Percentiles rank a stretch among this genome's conserved stretches.
phyloP scores from a whole-genome alignment of 2,113 vertebrate genomes.

The Petaurus breviceps region DNA sequence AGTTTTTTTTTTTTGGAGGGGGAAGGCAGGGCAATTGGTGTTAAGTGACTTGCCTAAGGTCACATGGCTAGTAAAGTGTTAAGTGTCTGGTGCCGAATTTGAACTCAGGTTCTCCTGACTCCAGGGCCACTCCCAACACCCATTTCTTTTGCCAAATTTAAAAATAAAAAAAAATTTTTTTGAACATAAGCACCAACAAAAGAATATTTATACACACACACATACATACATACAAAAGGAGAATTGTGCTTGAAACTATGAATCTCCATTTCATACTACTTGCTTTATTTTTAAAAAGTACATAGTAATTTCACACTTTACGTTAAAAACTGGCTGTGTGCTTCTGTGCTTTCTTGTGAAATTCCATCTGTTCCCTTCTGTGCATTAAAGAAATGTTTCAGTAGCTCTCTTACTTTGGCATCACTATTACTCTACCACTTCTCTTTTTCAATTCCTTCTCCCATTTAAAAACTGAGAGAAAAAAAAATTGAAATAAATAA shows the following conservation, averaged over 20 bases:
- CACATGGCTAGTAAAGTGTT: no score
- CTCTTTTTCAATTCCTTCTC: neutral
- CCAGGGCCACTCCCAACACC: no score
- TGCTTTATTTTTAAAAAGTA: neutral
- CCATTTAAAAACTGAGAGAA: neutral
- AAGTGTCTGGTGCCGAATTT: no score
- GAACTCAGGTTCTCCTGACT: no score
- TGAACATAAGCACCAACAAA: neutral
- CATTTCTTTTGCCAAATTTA: neutral
- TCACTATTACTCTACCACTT: neutral
- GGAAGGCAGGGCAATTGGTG: no score
- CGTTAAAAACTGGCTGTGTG: neutral
- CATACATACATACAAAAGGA: neutral
- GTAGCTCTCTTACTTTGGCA: neutral
- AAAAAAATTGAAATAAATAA: neutral
- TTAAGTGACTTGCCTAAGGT: no score
- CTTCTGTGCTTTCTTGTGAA: neutral
- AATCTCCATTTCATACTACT: neutral
- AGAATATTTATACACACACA: neutral
- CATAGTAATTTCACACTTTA: neutral
- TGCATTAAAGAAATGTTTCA: neutral
- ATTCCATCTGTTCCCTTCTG: neutral
- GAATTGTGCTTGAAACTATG: neutral
- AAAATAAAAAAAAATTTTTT: neutral
- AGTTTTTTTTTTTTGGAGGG: no score